Evolutionary conservation across 2,797 vertebrate species (phyloP), one percentile per base, ranked within the genome.

Genomic region (Microctenopoma lineatum): DNA sequence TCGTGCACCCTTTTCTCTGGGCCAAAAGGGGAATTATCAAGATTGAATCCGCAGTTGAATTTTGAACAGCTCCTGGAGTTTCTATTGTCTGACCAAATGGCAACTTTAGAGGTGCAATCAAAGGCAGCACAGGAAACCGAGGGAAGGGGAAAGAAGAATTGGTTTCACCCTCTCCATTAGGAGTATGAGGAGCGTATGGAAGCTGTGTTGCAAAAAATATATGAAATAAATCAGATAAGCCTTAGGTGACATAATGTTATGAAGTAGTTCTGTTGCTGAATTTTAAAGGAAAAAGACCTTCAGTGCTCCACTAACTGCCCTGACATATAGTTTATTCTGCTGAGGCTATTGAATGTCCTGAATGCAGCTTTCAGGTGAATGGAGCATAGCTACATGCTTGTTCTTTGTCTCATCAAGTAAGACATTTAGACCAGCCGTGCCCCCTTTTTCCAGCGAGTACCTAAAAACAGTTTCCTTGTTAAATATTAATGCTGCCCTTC

Each of bases 11-110:
- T 88, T 91, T 90, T 82, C 83, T 72, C 79, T 27, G 21, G 69
- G 92, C 90, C 90, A 91, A 90, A 90, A 92, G 85, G 81, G 77
- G 73, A 92, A 92, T 92, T 89, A 92, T 81, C 79, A 5, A 87
- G 89, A 93, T 93, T 91, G 87, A 92, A 92, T 91, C 77, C 18
- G 21, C 39, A 46, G 70, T 68, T 25, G 42, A 80, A 86, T 84
- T 87, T 85, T 81, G 82, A 91, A 70, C 77, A 80, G 85, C 80
- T 87, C 60, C 56, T 56, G 54, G 60, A 56, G 69, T 79, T 75
- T 60, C 72, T 68, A 52, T 71, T 77, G 75, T 66, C 72, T 74
- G 55, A 66, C 51, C 54, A 73, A 36, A 63, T 5, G 41, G 69
- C 55, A 59, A 75, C 61, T 75, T 80, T 27, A 45, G 73, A 79